Evolutionary conservation across 2,888 invertebrate species (phyloP).

Genomic region (Thumatha senex): DNA sequence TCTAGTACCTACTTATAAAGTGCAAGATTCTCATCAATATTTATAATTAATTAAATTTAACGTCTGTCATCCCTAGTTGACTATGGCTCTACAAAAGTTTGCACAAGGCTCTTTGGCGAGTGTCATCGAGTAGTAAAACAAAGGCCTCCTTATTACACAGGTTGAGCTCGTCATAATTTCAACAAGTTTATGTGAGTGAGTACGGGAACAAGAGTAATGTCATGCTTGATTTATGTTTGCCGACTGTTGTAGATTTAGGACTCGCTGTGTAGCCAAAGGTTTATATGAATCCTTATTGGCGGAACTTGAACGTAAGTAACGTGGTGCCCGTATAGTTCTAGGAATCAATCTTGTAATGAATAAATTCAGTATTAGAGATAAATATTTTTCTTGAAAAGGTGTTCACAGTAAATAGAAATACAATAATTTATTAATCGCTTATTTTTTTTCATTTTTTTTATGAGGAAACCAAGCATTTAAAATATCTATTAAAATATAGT

Average conservation of each 20-base stretch:
- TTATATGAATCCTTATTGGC: constrained; percentile 38
- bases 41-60: neutral
- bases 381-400: neutral
- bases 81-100: constrained; percentile 27
- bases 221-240: constrained; percentile 42
- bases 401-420: too few species aligned
- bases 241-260: constrained; percentile 37
- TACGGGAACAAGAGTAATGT: constrained; percentile 39
- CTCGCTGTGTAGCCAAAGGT: constrained; percentile 23
- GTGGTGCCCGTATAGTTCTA: constrained; percentile 10
- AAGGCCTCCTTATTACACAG: constrained; percentile 37
- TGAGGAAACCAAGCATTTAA: too few species aligned
- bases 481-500: too few species aligned
- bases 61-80: constrained; percentile 19
- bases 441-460: too few species aligned
- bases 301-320: constrained; percentile 23
- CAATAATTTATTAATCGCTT: too few species aligned
- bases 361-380: neutral
- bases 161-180: constrained; percentile 47
- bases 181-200: constrained; percentile 44
- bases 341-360: constrained; percentile 8
- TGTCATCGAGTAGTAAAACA: constrained; percentile 48
- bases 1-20: too few species aligned
- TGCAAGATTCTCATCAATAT: constrained; percentile 12
- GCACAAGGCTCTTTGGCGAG: constrained; percentile 27